Conservation (phyloP, 2,113 vertebrate species). For the Tursiops truncatus region DNA sequence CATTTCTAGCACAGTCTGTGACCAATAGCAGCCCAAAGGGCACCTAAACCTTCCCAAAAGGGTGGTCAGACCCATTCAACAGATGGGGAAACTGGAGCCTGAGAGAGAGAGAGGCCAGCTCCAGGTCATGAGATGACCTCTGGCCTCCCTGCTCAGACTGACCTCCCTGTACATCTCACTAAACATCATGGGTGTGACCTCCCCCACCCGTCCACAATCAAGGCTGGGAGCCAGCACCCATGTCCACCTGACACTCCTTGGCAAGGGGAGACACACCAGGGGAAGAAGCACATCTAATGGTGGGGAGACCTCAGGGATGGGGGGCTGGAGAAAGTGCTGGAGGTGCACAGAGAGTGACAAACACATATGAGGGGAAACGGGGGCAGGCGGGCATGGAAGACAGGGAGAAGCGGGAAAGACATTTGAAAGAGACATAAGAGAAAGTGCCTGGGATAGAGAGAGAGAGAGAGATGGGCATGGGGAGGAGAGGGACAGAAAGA, state of each 20-base stretch:
- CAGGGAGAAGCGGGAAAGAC: too few species aligned
- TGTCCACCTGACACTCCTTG: not conserved
- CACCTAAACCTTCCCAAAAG: not conserved
- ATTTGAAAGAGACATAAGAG: not conserved
- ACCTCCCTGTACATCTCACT: not conserved
- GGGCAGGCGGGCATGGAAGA: not conserved
- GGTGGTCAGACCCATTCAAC: not conserved
- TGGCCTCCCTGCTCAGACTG: not conserved
- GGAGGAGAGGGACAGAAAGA: too few species aligned
- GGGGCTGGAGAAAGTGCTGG: not conserved
- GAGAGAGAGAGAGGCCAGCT: not conserved
- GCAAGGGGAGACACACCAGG: not conserved
- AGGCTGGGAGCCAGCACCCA: not conserved
- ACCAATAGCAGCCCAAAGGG: not conserved
- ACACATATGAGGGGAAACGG: not conserved
- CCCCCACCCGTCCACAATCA: not conserved
- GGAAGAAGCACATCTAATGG: not conserved
- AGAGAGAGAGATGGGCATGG: not conserved
- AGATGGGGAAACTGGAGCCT: not conserved
- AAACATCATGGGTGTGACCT: not conserved
- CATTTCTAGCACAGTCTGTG: not conserved
- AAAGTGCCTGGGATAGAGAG: accelerated
- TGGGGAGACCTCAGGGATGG: not conserved
- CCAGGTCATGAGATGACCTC: not conserved
- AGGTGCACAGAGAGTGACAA: not conserved